These are phyloP conservation scores for Thera britannica DNA, from an alignment of 2,888 invertebrate species.

Conservation along the genomic window DNA sequence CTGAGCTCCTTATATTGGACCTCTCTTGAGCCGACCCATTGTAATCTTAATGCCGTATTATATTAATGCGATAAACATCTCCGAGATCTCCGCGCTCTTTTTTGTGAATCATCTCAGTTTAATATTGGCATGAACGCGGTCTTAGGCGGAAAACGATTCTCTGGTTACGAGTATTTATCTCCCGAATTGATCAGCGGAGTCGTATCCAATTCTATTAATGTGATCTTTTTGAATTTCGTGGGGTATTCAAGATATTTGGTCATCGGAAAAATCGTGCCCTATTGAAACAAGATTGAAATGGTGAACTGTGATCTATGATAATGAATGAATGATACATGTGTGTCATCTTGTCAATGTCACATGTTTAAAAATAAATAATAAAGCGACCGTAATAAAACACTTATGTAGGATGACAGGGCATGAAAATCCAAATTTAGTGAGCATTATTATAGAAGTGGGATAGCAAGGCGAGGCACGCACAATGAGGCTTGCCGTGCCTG, in stretches of 20 bases:
- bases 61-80: conserved; percentile 85
- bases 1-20: conserved; percentile 82
- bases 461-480: conserved; percentile 61
- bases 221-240: conserved; percentile 60
- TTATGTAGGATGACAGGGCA: conserved; percentile 76
- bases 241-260: conserved; percentile 45
- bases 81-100: conserved; percentile 69
- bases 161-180: conserved; percentile 72
- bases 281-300: conserved; percentile 17
- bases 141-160: conserved; percentile 63
- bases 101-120: conserved; percentile 70
- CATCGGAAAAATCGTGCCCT: conserved; percentile 13
- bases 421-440: conserved; percentile 77
- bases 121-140: conserved; percentile 71
- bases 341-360: conserved; percentile 57
- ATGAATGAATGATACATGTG: conserved; percentile 42
- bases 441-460: conserved; percentile 58
- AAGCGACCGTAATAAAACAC: conserved; percentile 68
- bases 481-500: conserved; percentile 73
- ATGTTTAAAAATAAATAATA: conserved; percentile 62
- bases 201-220: conserved; percentile 70
- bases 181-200: conserved; percentile 62
- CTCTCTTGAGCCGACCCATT: conserved; percentile 81
- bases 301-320: conserved; percentile 40
- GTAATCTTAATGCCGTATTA: conserved; percentile 83